Conservation (phyloP, 2,797 vertebrate species). For the Lepilemur septentrionalis region DNA sequence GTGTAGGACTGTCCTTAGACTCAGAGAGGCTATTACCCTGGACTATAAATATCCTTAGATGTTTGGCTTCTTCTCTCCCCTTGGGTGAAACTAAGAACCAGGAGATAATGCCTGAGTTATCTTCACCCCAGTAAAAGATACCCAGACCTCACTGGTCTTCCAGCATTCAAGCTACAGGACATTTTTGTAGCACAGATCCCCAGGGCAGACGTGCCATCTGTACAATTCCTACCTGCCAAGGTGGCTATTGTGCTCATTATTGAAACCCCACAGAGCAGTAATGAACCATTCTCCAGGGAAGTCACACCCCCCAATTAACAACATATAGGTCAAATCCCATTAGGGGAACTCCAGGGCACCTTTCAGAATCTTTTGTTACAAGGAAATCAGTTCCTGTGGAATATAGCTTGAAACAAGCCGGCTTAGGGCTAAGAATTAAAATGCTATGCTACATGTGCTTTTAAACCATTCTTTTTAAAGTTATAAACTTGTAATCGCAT, state of each 20-base stretch:
- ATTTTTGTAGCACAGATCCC: neutral
- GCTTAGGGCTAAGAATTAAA: neutral
- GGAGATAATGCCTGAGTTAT: neutral
- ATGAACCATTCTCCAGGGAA: conserved; percentile 49
- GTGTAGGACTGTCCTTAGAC: neutral
- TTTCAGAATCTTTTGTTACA: conserved; percentile 19
- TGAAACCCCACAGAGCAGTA: conserved; percentile 52
- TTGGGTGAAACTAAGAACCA: neutral
- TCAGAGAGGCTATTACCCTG: neutral
- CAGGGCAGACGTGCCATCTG: conserved; percentile 41
- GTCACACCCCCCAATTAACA: conserved; percentile 38
- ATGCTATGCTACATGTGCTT: neutral
- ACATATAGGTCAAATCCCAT: conserved; percentile 54
- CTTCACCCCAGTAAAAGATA: neutral
- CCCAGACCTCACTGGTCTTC: neutral
- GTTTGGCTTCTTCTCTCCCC: neutral
- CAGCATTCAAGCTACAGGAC: neutral
- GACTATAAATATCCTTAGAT: neutral
- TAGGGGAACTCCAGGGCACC: conserved; percentile 14
- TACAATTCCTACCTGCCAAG: conserved; percentile 48
- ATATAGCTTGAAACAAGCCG: neutral
- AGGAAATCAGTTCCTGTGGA: conserved; percentile 37
- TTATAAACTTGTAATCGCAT: neutral
- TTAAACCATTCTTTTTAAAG: conserved; percentile 3
- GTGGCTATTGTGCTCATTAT: conserved; percentile 21